Conservation (phyloP, 1,140 invertebrate genomes). For the Bombus ignitus region DNA sequence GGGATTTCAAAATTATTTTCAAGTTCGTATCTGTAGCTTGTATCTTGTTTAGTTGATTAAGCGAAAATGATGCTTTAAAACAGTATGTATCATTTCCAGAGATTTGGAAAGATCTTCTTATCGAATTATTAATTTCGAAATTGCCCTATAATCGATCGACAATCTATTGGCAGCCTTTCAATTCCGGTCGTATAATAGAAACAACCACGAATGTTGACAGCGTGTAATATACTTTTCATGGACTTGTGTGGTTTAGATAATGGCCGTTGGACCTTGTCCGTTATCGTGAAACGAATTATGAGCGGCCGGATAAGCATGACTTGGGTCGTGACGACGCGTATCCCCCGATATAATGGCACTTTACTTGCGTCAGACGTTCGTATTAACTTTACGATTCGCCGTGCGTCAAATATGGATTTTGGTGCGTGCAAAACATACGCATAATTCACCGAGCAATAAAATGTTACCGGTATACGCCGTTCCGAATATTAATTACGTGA, state of each 20-base stretch:
- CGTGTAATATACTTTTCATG: slow-evolving; percentile 39
- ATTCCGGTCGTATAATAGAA: slow-evolving; percentile 16
- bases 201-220: background rate
- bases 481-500: slow-evolving; percentile 60
- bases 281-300: slow-evolving; percentile 30
- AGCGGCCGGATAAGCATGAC: background rate
- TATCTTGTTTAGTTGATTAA: too few species aligned
- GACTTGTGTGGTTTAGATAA: slow-evolving; percentile 21
- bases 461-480: slow-evolving; percentile 26
- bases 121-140: slow-evolving; percentile 5
- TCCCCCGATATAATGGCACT: background rate
- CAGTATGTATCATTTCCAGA: background rate
- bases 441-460: slow-evolving; percentile 17
- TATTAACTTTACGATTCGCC: slow-evolving; percentile 3
- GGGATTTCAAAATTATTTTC: too few species aligned
- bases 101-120: background rate
- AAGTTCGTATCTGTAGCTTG: too few species aligned
- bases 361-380: background rate
- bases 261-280: slow-evolving; percentile 3
- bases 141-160: background rate
- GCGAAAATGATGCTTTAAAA: too few species aligned
- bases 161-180: slow-evolving; percentile 42
- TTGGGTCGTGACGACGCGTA: background rate
- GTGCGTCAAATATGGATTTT: slow-evolving; percentile 22
- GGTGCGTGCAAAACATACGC: slow-evolving; percentile 3